Base-by-base conservation (phyloP, 1,140 invertebrate genomes). In the Drosophila teissieri region DNA sequence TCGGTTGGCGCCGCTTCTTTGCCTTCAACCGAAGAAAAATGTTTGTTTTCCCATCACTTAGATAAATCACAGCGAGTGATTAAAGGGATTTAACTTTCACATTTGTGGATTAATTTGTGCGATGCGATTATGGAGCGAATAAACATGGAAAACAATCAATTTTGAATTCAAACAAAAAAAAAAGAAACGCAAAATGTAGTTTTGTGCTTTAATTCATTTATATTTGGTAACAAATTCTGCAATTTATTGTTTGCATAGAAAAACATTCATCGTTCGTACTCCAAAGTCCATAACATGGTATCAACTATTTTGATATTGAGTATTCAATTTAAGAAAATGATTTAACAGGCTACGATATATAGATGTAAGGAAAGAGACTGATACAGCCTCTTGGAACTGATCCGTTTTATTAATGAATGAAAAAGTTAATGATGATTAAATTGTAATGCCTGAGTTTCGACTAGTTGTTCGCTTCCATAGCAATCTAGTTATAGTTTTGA, bases 1-100 rank as follows among this genome's bases (percentile, higher is more conserved):
- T 75, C 60, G 34, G 54, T 40, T 78, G 81, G 81, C 81, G 81
- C 81, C 78, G 60, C 60, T 68, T 74, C 65, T 51, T 46, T 56
- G 37, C 27, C 60, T 46, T 51, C 31, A 8, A 49, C 61, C 56
- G 39, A 53, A 53, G 36, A 40, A 69, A 82, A 82, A 51, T 68
- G 19, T 31, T 73, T 52, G 72, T 53, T 65, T 78, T 51, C 44
- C 61, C 78, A 73, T 54, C 69, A 49, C 46, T 40, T n/a, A 65
- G 63, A 70, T 78, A 82, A 82, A 83, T 83, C 53, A 83, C 36
- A 40, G 31, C 31, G 14, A 17, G n/a, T 46, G 37, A 46, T 44
- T 39, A 24, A 70, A 70, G 51, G 64, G 64, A 40, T 19, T 69
- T 12, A 36, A 49, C 42, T 73, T 73, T 62, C 36, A 14, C 53